These are phyloP conservation scores for Penaeus indicus DNA, from an alignment of 1,140 invertebrate genomes.

Conservation along the genomic window DNA sequence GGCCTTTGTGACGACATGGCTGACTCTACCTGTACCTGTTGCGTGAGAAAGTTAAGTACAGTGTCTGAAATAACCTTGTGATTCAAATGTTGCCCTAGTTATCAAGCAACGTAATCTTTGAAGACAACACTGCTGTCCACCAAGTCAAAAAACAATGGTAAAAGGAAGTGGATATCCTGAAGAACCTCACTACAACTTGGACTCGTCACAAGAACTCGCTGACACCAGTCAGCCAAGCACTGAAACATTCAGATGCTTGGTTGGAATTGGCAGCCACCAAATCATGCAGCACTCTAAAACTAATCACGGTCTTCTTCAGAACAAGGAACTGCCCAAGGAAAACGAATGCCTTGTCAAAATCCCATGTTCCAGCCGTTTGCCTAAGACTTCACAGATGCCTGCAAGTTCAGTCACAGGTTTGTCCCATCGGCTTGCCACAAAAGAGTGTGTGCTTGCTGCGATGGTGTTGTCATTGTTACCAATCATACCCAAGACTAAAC, in stretches of 20 bases:
- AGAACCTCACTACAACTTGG: background rate
- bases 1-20: slow-evolving; percentile 42
- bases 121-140: too few relatives aligned
- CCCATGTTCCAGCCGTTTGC: slow-evolving; percentile 86
- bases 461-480: slow-evolving; percentile 85
- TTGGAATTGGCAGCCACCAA: slow-evolving; percentile 89
- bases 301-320: slow-evolving; percentile 93
- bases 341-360: slow-evolving; percentile 96
- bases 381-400: slow-evolving; percentile 91
- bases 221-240: slow-evolving; percentile 95
- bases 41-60: too few relatives aligned
- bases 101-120: too few relatives aligned
- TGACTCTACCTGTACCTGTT: background rate
- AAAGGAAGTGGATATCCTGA: too few relatives aligned
- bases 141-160: too few relatives aligned
- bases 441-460: slow-evolving; percentile 95
- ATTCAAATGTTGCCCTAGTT: too few relatives aligned
- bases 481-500: too few relatives aligned
- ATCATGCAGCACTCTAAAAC: slow-evolving; percentile 98
- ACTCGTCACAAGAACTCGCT: slow-evolving; percentile 84
- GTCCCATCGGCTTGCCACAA: slow-evolving; percentile 94
- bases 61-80: too few relatives aligned
- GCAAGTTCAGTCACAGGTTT: slow-evolving; percentile 93
- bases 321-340: slow-evolving; percentile 97
- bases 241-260: slow-evolving; percentile 93